A percentile compares a stretch with the other conserved stretches of the same genome.
Evolutionary conservation across 2,888 invertebrate species (phyloP).

Genomic region (Tachina grossa): DNA sequence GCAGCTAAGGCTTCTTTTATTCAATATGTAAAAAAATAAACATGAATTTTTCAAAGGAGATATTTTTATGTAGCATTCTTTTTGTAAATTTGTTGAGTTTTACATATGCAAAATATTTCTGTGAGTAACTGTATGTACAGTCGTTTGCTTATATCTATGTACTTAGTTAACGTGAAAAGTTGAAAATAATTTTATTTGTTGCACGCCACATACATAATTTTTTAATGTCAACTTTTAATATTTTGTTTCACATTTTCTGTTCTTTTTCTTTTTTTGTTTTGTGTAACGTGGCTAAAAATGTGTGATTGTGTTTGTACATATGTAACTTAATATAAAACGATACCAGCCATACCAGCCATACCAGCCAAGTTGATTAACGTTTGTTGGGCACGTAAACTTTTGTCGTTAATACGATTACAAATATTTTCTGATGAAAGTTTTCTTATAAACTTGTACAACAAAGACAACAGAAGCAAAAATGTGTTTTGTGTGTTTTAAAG

Average conservation of each 20-base stretch:
- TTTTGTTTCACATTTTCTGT: constrained; percentile 73
- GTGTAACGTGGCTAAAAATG: constrained; percentile 5
- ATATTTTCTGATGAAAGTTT: constrained; percentile 68
- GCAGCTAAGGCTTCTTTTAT: too few relatives aligned
- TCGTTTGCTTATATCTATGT: background rate
- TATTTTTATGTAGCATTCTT: too few relatives aligned
- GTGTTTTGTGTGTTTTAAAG: constrained; percentile 51
- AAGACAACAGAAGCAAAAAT: constrained; percentile 4
- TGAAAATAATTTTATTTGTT: constrained; percentile 77
- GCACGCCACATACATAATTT: constrained; percentile 74
- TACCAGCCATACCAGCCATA: constrained; percentile 4
- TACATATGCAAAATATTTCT: too few relatives aligned
- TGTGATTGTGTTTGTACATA: constrained; percentile 10
- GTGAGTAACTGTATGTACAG: too few relatives aligned
- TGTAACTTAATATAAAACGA: constrained; percentile 40
- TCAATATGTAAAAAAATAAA: too few relatives aligned
- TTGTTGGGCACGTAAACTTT: constrained; percentile 67
- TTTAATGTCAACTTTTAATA: constrained; percentile 78
- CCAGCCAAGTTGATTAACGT: constrained; percentile 63
- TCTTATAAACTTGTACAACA: constrained; percentile 56
- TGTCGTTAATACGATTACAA: constrained; percentile 56
- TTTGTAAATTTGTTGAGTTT: too few relatives aligned
- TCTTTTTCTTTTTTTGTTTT: constrained; percentile 13
- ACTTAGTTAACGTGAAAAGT: constrained; percentile 75
- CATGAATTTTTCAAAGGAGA: too few relatives aligned